phyloP scores from a whole-genome alignment of 1,140 invertebrate genomes.

The Galleria mellonella region DNA sequence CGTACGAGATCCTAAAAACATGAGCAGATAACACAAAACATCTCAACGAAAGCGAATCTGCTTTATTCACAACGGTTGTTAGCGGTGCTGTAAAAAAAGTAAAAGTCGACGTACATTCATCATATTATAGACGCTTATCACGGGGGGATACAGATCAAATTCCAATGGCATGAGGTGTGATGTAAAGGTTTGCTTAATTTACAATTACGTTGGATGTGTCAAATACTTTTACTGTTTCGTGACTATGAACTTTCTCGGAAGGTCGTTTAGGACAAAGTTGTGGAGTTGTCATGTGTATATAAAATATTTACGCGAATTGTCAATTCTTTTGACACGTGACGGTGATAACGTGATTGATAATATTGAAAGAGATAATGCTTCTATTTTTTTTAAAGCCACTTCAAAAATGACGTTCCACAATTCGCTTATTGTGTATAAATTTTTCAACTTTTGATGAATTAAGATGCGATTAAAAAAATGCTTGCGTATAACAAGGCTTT shows the following conservation, averaged over 20 bases:
- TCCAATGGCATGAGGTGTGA: slow-evolving; percentile 1
- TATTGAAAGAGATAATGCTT: not conserved
- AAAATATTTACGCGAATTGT: too few species aligned
- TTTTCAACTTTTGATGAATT: too few species aligned
- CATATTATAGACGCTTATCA: slow-evolving; percentile 10
- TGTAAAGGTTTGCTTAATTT: slow-evolving; percentile 25
- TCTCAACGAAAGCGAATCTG: slow-evolving; percentile 26
- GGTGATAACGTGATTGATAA: not conserved
- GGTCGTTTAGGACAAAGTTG: slow-evolving; percentile 15
- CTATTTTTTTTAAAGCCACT: not conserved
- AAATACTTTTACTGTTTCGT: slow-evolving; percentile 29
- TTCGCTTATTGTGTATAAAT: too few species aligned
- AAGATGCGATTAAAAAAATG: too few species aligned
- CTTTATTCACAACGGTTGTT: slow-evolving; percentile 8
- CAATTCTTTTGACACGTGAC: not conserved
- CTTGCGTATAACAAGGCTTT: too few species aligned
- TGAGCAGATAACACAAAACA: too few species aligned
- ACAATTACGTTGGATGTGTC: slow-evolving; percentile 31
- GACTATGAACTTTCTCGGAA: slow-evolving; percentile 34
- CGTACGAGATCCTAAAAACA: too few species aligned
- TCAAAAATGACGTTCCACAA: too few species aligned
- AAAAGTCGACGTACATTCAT: slow-evolving; percentile 22
- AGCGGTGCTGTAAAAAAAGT: slow-evolving; percentile 28
- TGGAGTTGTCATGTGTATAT: slow-evolving; percentile 9
- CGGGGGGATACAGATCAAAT: slow-evolving; percentile 19